Percentiles rank a stretch among this genome's conserved stretches.
Conservation (phyloP, 1,140 invertebrate species). For the Calephelis virginiensis region DNA sequence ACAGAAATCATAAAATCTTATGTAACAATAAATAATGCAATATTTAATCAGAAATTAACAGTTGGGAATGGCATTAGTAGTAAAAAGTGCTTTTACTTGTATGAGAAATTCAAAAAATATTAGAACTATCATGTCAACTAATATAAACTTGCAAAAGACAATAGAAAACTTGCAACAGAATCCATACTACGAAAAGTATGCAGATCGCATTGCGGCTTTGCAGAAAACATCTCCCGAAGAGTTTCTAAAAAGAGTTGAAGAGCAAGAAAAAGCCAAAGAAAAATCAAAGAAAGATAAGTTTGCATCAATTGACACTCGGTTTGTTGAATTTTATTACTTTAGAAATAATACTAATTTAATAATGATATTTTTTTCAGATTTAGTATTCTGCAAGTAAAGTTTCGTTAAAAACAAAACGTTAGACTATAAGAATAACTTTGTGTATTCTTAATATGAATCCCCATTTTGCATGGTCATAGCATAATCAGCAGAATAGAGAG, state of each 20-base stretch:
- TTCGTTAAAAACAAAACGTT: no score
- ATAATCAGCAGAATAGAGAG: no score
- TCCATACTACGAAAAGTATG: constrained; percentile 91
- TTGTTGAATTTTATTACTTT: background rate
- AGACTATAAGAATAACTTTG: no score
- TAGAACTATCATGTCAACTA: constrained; percentile 16
- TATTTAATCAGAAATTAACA: no score
- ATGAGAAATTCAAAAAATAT: constrained; percentile 46
- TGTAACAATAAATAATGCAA: background rate
- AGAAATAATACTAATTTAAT: no score
- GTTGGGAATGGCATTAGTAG: constrained; percentile 24
- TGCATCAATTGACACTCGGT: constrained; percentile 61
- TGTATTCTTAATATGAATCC: no score
- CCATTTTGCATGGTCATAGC: no score
- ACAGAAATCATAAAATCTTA: background rate
- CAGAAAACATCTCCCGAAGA: constrained; percentile 88
- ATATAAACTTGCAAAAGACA: constrained; percentile 76
- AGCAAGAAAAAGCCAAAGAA: constrained; percentile 77
- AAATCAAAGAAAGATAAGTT: constrained; percentile 51
- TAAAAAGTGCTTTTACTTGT: constrained; percentile 28
- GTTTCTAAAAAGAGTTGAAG: constrained; percentile 84
- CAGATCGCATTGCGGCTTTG: constrained; percentile 85
- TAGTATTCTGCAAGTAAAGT: no score
- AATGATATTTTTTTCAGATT: no score
- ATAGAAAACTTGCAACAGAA: constrained; percentile 85